phyloP scores from a whole-genome alignment of 2,888 invertebrate species.

The Melinopterus prodromus region DNA sequence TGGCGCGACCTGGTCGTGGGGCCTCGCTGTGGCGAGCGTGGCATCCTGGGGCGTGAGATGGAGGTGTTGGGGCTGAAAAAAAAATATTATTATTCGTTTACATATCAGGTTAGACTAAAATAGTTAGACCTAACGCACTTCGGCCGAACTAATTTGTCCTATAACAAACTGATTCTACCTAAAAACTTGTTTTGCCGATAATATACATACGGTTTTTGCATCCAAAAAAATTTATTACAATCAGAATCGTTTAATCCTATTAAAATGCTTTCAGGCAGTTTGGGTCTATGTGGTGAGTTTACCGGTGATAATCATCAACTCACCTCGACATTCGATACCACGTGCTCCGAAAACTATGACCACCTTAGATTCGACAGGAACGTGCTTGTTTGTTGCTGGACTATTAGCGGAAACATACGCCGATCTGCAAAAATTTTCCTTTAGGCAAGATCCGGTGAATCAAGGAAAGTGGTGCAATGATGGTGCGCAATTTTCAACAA shows the following conservation, averaged over 20 bases:
- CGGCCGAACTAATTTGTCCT: no score
- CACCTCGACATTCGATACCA: constrained; percentile 79
- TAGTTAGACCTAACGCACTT: no score
- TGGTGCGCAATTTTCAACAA: constrained; percentile 62
- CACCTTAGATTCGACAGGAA: constrained; percentile 85
- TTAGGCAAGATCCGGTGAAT: constrained; percentile 87
- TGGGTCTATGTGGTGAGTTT: constrained; percentile 94
- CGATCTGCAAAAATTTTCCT: constrained; percentile 91
- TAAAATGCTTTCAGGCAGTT: constrained; percentile 70
- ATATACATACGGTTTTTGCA: neutral
- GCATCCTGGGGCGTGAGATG: no score
- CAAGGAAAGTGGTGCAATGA: constrained; percentile 94
- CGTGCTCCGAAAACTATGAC: constrained; percentile 87
- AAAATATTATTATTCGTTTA: no score
- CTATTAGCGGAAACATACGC: constrained; percentile 89
- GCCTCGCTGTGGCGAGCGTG: no score
- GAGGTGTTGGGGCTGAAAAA: no score
- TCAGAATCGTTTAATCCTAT: neutral
- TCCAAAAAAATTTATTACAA: neutral
- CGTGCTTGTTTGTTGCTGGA: constrained; percentile 85
- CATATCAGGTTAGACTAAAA: no score
- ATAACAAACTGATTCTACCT: no score
- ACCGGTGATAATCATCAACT: constrained; percentile 91
- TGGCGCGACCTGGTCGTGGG: no score
- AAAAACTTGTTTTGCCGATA: no score